These are phyloP conservation scores for Agapostemon virescens DNA, from an alignment of 2,888 invertebrate genomes.

Conservation along the genomic window DNA sequence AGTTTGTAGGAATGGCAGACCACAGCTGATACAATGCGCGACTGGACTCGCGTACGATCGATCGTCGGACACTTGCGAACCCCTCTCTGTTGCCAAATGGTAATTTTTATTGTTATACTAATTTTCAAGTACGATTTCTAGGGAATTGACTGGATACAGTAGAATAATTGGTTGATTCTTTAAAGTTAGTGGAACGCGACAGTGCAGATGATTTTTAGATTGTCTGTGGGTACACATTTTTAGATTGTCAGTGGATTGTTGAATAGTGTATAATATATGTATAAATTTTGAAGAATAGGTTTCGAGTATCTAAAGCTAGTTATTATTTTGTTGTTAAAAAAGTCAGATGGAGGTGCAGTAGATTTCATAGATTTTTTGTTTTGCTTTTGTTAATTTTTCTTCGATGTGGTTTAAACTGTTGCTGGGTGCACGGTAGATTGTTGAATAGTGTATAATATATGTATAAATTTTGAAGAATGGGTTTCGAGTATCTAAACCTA, in stretches of 20 bases:
- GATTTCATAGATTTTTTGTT: too few species aligned
- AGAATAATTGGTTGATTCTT: neutral
- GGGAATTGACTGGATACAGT: neutral
- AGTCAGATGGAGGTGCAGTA: too few species aligned
- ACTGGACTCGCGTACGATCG: conserved; percentile 72
- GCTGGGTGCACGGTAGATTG: too few species aligned
- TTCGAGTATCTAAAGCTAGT: neutral
- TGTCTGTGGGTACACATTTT: too few species aligned
- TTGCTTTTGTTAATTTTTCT: too few species aligned
- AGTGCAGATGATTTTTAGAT: neutral
- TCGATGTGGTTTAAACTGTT: neutral
- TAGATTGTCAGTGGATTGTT: too few species aligned
- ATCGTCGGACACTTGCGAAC: conserved; percentile 72
- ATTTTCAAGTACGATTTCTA: neutral
- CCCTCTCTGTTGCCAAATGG: conserved; percentile 74
- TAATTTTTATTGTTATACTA: conserved; percentile 31
- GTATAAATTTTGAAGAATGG: too few species aligned
- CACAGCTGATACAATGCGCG: conserved; percentile 72
- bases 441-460: too few species aligned
- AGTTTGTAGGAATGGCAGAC: conserved; percentile 71
- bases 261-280: too few species aligned
- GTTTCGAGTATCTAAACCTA: neutral
- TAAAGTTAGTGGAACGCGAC: neutral
- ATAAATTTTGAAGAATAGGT: too few species aligned
- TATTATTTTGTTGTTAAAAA: too few species aligned